Conservation (phyloP, 2,113 vertebrate species). For the Murina feae region DNA sequence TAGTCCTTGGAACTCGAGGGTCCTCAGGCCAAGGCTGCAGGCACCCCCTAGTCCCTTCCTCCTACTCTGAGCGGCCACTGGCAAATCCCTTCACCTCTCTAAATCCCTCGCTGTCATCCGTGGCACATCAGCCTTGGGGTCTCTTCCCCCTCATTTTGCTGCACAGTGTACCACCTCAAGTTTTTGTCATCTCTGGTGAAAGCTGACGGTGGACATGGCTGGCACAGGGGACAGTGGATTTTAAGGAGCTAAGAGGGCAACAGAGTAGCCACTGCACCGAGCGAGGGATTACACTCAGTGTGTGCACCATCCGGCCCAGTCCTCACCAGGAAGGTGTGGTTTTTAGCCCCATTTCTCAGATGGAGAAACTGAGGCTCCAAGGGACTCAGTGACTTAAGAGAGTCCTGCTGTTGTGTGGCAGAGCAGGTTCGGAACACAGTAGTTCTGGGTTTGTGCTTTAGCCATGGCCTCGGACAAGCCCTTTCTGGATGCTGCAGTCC, state of each 20-base stretch:
- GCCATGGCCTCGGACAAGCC: rapidly evolving
- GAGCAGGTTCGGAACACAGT: background rate
- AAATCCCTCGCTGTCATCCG: background rate
- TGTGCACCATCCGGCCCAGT: rapidly evolving
- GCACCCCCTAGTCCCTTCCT: rapidly evolving
- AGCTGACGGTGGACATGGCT: background rate
- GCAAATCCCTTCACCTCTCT: too few species aligned
- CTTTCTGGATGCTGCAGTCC: background rate
- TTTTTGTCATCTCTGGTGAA: too few species aligned
- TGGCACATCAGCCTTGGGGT: background rate
- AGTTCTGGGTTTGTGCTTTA: background rate
- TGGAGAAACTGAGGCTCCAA: background rate
- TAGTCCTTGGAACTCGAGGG: background rate
- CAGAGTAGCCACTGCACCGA: background rate
- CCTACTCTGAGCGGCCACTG: background rate
- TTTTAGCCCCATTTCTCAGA: background rate
- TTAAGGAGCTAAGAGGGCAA: background rate
- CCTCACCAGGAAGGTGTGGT: background rate
- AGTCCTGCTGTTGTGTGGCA: background rate
- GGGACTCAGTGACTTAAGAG: background rate
- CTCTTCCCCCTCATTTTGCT: too few species aligned
- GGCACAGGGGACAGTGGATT: background rate
- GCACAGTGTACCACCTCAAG: too few species aligned
- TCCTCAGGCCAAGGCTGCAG: background rate
- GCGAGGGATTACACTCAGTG: rapidly evolving